phyloP scores from a whole-genome alignment of 1,140 invertebrate species.

The Drosophila cardini region DNA sequence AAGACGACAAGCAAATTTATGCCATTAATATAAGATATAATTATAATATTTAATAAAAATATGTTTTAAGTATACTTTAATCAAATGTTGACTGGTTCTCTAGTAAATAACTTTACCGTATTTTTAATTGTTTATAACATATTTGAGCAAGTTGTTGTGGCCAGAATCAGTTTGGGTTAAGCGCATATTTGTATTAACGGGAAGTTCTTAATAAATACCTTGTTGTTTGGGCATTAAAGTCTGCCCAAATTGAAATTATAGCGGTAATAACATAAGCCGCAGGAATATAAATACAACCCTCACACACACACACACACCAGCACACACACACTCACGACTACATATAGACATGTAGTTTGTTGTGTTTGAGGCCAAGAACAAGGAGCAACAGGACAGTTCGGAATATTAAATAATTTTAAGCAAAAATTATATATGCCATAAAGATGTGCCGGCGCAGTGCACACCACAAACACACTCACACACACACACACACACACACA shows the following conservation, averaged over 20 bases:
- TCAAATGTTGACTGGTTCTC: no score
- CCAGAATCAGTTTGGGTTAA: background rate
- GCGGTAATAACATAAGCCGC: constrained; percentile 43
- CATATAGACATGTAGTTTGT: background rate
- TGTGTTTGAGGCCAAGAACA: no score
- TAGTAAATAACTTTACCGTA: no score
- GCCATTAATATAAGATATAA: no score
- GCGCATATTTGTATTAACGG: constrained; percentile 31
- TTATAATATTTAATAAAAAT: no score
- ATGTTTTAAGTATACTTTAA: no score
- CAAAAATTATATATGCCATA: constrained; percentile 73
- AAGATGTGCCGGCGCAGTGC: constrained; percentile 48
- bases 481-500: constrained; percentile 27
- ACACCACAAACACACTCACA: constrained; percentile 11
- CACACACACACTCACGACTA: background rate
- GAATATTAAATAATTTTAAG: constrained; percentile 75
- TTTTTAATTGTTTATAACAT: background rate
- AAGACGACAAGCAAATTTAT: no score
- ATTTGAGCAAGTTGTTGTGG: background rate
- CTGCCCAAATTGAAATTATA: constrained; percentile 45
- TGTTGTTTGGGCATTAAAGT: constrained; percentile 24
- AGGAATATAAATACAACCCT: constrained; percentile 28
- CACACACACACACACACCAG: background rate
- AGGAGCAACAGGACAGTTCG: constrained; percentile 36
- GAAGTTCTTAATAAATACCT: constrained; percentile 34